Evolutionary conservation across 2,113 vertebrate genomes (phyloP).

Genomic region (human (Homo sapiens)): GRCh38 chr5:110372501-110373000

Average conservation of each 20-base stretch:
- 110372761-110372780: not conserved
- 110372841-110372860: not conserved
- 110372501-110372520: slow-evolving; percentile 38
- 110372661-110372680: slow-evolving; percentile 49
- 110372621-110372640: slow-evolving; percentile 56
- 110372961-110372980: not conserved
- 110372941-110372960: not conserved
- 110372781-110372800: not conserved
- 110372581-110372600: not conserved
- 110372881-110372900: not conserved
- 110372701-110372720: not conserved
- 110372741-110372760: not conserved
- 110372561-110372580: not conserved
- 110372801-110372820: not conserved
- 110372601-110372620: slow-evolving; percentile 34
- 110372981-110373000: not conserved
- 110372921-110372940: not conserved
- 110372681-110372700: not conserved
- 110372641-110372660: slow-evolving; percentile 24
- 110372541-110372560: not conserved
- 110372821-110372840: not conserved
- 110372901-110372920: not conserved
- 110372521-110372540: slow-evolving; percentile 26
- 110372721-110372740: not conserved
- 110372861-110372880: not conserved